Evolutionary conservation across 1,140 invertebrate genomes (phyloP).

Genomic region (Carposina sasakii): DNA sequence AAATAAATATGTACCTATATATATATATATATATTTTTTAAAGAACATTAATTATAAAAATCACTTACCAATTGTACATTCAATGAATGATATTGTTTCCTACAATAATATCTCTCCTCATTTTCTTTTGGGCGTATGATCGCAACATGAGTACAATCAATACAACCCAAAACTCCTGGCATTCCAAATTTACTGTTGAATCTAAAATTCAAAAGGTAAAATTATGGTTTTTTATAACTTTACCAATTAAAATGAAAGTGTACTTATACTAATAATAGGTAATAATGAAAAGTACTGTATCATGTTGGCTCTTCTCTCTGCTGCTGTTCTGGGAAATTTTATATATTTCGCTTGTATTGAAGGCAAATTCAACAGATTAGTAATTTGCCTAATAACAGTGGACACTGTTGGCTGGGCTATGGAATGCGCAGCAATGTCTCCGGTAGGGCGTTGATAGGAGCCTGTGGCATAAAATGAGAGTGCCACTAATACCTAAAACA

Average conservation of each 20-base stretch:
- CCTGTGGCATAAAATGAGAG: constrained; percentile 14
- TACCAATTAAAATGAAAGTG: no score
- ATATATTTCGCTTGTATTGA: constrained; percentile 11
- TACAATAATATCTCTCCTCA: constrained; percentile 13
- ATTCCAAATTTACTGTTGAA: constrained; percentile 15
- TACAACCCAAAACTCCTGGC: constrained; percentile 19
- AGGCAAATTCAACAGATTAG: neutral
- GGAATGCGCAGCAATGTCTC: constrained; percentile 12
- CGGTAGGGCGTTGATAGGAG: constrained; percentile 12
- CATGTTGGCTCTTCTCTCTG: no score
- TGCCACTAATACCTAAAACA: constrained; percentile 13
- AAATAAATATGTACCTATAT: neutral
- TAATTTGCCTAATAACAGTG: constrained; percentile 1
- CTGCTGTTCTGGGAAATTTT: constrained; percentile 9
- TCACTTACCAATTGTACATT: constrained; percentile 22
- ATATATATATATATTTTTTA: constrained; percentile 4
- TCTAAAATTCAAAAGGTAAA: no score
- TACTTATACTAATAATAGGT: no score
- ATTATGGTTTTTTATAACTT: no score
- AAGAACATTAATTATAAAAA: no score
- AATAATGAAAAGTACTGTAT: no score
- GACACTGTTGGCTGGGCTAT: constrained; percentile 14
- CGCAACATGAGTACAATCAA: constrained; percentile 21
- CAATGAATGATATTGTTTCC: constrained; percentile 12
- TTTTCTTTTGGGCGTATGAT: constrained; percentile 6